phyloP scores from a whole-genome alignment of 2,113 vertebrate species.

The Mugil cephalus region DNA sequence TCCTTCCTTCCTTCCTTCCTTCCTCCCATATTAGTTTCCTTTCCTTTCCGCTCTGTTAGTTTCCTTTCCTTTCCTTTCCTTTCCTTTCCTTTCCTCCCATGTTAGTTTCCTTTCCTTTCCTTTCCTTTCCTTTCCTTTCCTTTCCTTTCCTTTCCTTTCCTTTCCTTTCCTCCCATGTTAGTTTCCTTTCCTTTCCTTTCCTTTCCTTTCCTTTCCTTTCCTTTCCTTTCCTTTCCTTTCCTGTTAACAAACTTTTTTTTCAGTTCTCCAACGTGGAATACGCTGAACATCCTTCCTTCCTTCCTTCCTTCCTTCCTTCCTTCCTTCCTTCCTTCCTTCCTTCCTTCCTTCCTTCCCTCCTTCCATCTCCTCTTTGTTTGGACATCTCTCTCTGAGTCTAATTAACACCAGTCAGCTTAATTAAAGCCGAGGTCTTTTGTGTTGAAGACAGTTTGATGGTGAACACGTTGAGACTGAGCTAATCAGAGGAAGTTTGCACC shows the following conservation, averaged over 20 bases:
- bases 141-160: background rate
- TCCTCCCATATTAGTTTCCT: too few relatives aligned
- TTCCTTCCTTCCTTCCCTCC: background rate
- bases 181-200: background rate
- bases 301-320: background rate
- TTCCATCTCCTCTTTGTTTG: slow-evolving; percentile 16
- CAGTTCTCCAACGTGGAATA: background rate
- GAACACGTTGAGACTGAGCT: background rate
- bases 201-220: background rate
- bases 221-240: slow-evolving; percentile 2
- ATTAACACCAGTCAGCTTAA: slow-evolving; percentile 50
- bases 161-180: too few relatives aligned
- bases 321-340: background rate
- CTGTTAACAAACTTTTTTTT: slow-evolving; percentile 4
- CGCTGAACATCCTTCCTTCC: slow-evolving; percentile 1
- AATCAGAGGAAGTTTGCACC: background rate
- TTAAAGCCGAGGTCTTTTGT: slow-evolving; percentile 41
- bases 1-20: background rate
- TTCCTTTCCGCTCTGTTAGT: background rate
- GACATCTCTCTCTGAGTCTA: slow-evolving; percentile 23
- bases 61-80: background rate
- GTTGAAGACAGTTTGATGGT: slow-evolving; percentile 2
- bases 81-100: background rate
- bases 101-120: background rate
- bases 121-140: background rate